Percentiles rank a stretch among this genome's conserved stretches.
These are phyloP conservation scores for Leuciscus waleckii DNA, from an alignment of 2,797 vertebrate genomes.

Conservation along the genomic window DNA sequence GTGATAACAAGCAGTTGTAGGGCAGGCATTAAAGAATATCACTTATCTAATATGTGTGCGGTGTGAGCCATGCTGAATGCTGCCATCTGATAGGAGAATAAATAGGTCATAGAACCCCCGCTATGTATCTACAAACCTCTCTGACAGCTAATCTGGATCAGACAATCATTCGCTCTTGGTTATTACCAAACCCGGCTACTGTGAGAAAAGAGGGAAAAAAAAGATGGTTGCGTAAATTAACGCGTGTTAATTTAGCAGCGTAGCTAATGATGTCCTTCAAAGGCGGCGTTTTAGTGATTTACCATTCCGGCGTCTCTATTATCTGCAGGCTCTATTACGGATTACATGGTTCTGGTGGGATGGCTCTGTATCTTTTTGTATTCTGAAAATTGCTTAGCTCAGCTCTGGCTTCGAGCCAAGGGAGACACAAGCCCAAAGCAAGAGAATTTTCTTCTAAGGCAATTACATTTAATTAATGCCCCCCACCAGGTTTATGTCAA, in stretches of 20 bases:
- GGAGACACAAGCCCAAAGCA: slow-evolving; percentile 68
- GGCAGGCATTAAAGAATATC: slow-evolving; percentile 64
- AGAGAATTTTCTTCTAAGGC: slow-evolving; percentile 76
- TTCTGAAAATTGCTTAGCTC: slow-evolving; percentile 76
- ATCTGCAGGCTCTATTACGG: slow-evolving; percentile 41
- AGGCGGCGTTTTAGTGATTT: slow-evolving; percentile 24
- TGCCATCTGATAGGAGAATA: slow-evolving; percentile 62
- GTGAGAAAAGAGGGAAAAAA: slow-evolving; percentile 4
- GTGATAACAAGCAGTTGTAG: slow-evolving; percentile 37
- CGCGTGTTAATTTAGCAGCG: slow-evolving; percentile 21
- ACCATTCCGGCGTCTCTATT: slow-evolving; percentile 36
- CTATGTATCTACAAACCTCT: slow-evolving; percentile 40
- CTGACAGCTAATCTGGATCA: slow-evolving; percentile 35
- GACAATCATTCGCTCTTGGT: slow-evolving; percentile 28
- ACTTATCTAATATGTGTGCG: slow-evolving; percentile 63
- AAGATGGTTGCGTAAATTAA: slow-evolving; percentile 28
- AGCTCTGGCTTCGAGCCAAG: slow-evolving; percentile 76
- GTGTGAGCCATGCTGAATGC: slow-evolving; percentile 55
- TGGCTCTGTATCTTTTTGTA: slow-evolving; percentile 54
- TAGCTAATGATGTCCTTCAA: slow-evolving; percentile 41
- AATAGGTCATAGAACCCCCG: slow-evolving; percentile 58
- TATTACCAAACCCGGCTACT: neutral
- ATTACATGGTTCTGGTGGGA: slow-evolving; percentile 50
- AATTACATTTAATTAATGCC: slow-evolving; percentile 81
- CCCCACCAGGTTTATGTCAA: slow-evolving; percentile 76